Conservation (phyloP, 2,113 vertebrate species). For the Callipepla squamata region DNA sequence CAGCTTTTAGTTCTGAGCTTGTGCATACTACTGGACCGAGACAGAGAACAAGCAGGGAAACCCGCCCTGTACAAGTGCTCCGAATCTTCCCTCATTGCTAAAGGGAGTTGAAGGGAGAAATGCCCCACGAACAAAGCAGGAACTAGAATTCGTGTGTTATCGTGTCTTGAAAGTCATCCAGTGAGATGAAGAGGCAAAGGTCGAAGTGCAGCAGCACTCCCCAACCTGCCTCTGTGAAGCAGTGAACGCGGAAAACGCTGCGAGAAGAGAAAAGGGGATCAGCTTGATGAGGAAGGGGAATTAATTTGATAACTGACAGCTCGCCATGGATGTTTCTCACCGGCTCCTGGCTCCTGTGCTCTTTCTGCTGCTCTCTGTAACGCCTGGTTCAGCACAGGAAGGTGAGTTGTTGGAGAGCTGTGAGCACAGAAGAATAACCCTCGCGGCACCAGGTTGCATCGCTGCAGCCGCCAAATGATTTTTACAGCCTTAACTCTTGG, state of each 20-base stretch:
- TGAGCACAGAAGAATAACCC: not conserved
- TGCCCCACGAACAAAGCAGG: not conserved
- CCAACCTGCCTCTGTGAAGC: not conserved
- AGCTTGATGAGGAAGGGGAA: not conserved
- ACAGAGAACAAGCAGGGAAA: not conserved
- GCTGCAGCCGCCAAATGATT: not conserved
- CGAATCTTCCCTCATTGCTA: not conserved
- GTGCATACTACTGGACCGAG: not conserved
- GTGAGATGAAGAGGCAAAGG: slow-evolving; percentile 67
- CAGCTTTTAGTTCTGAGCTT: not conserved
- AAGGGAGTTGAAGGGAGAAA: not conserved
- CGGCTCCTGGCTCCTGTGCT: not conserved
- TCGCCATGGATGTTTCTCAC: slow-evolving; percentile 13
- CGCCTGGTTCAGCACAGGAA: not conserved
- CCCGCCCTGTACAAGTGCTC: not conserved
- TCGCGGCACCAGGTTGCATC: not conserved
- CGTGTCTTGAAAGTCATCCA: slow-evolving; percentile 22
- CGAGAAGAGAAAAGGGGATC: not conserved
- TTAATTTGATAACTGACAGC: not conserved
- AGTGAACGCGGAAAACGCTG: not conserved
- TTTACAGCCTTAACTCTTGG: rapidly evolving
- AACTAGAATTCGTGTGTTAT: not conserved
- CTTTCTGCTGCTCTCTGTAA: not conserved
- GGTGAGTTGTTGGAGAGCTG: slow-evolving; percentile 12
- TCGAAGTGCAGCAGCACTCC: not conserved